These are phyloP conservation scores for Talpa occidentalis DNA, from an alignment of 2,113 vertebrate species.

Conservation along the genomic window DNA sequence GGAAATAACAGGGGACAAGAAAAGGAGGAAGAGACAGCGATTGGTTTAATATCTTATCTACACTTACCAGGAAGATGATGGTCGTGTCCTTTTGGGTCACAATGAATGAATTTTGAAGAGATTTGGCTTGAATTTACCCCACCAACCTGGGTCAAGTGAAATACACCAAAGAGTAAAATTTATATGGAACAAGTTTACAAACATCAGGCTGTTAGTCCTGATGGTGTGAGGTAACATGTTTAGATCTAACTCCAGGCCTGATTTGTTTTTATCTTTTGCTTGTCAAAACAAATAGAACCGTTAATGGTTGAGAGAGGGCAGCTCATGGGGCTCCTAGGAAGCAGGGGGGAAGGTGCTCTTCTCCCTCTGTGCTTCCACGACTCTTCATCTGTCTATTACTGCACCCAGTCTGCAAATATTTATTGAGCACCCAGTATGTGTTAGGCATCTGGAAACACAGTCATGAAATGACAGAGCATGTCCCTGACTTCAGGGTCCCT, in stretches of 20 bases:
- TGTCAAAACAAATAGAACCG: constrained; percentile 7
- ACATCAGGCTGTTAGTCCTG: neutral
- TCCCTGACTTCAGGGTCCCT: neutral
- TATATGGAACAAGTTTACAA: neutral
- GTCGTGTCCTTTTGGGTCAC: neutral
- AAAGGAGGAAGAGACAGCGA: neutral
- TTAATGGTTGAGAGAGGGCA: neutral
- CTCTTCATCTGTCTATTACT: neutral
- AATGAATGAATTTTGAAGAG: neutral
- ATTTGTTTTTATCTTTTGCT: neutral
- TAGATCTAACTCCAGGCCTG: neutral
- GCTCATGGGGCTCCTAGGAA: neutral
- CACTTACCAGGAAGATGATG: neutral
- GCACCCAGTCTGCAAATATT: neutral
- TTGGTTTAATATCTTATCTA: neutral
- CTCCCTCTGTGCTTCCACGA: neutral
- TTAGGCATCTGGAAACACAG: neutral
- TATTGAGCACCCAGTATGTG: neutral
- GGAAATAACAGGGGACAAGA: neutral
- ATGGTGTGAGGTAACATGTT: neutral
- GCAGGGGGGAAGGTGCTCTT: neutral
- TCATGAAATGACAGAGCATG: neutral
- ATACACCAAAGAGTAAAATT: neutral
- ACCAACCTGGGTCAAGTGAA: neutral
- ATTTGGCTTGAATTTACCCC: neutral